Evolutionary conservation across 1,140 invertebrate species (phyloP).

Genomic region (Asbolus verrucosus): DNA sequence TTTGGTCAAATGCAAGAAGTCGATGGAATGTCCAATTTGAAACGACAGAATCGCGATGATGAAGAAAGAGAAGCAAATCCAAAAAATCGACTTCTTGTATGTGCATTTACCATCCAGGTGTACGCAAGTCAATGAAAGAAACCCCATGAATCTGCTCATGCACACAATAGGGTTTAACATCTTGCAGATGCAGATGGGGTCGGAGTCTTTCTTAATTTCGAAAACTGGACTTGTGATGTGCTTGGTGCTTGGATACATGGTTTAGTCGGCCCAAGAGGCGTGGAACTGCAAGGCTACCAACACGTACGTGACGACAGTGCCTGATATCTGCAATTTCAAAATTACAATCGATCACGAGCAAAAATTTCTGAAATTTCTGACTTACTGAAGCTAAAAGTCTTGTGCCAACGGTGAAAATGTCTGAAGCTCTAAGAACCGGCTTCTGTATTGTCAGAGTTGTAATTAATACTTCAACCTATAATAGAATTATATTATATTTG

Average conservation of each 20-base stretch:
- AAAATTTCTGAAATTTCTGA: too few relatives aligned
- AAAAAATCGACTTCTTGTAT: slow-evolving; percentile 51
- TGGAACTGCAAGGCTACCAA: slow-evolving; percentile 60
- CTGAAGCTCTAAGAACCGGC: slow-evolving; percentile 56
- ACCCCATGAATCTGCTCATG: slow-evolving; percentile 52
- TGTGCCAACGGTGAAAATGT: slow-evolving; percentile 57
- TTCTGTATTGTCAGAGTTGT: slow-evolving; percentile 54
- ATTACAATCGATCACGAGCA: too few relatives aligned
- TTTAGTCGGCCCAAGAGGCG: slow-evolving; percentile 53
- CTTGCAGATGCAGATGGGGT: slow-evolving; percentile 53
- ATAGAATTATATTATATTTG: too few relatives aligned
- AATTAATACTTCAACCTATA: slow-evolving; percentile 58
- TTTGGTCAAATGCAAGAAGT: slow-evolving; percentile 51
- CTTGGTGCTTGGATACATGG: slow-evolving; percentile 40
- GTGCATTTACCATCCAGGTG: slow-evolving; percentile 49
- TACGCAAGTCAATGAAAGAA: slow-evolving; percentile 53
- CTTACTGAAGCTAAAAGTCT: slow-evolving; percentile 59
- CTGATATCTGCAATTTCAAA: slow-evolving; percentile 56
- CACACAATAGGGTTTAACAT: slow-evolving; percentile 48
- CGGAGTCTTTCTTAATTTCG: slow-evolving; percentile 33
- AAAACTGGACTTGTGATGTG: slow-evolving; percentile 20
- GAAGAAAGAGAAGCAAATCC: slow-evolving; percentile 50
- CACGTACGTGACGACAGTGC: slow-evolving; percentile 59
- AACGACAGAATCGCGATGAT: slow-evolving; percentile 41
- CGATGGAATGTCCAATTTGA: slow-evolving; percentile 44